Base-by-base conservation (phyloP, 2,113 vertebrate species). In the Trematocara nigrifrons region DNA sequence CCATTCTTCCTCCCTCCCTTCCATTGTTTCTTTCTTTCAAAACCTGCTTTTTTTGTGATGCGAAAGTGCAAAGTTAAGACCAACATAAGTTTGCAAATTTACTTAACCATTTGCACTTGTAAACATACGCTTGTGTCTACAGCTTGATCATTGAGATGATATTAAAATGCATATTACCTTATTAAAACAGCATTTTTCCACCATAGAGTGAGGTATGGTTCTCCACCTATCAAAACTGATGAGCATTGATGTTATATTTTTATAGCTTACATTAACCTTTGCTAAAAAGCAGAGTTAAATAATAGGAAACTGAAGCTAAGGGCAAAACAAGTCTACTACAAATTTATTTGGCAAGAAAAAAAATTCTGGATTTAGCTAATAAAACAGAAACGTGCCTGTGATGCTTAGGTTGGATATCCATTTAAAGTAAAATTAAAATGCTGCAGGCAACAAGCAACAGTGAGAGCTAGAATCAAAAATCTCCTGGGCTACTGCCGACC, bases 381-480 rank as follows among this genome's bases (percentile, higher is more conserved):
- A 29, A 1, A 74, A 45, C 22, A 74, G 40, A 3, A 47, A 47
- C 0, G 2, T 29, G 8, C 5, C 15, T 1, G 1, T 10, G 40
- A 29, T 18, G 40, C 40, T 47, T 45, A 10, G 20, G 38, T 45
- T 71, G 20, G 7, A 71, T 42, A 71, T 71, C 20, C 0, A 29
- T 74, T 74, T 45, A 74, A 29, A 29, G 13, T 47, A 2, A 29
- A 74, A 1, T 74, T 47, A 74, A 74, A 47, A 47, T 47, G 40
- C 66, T 74, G 66, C 22, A 47, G 22, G 13, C 22, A 74, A 47
- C 22, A 47, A 74, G 12, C 66, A 16, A 71, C 66, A 71, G 20
- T 26, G 38, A 45, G 20, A 26, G 38, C 7, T 15, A 45, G 11
- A 22, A 45, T 71, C 12, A 71, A 71, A 71, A 45, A 18, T 47